phyloP scores from a whole-genome alignment of 2,888 invertebrate species.

The Miltochrista miniata region DNA sequence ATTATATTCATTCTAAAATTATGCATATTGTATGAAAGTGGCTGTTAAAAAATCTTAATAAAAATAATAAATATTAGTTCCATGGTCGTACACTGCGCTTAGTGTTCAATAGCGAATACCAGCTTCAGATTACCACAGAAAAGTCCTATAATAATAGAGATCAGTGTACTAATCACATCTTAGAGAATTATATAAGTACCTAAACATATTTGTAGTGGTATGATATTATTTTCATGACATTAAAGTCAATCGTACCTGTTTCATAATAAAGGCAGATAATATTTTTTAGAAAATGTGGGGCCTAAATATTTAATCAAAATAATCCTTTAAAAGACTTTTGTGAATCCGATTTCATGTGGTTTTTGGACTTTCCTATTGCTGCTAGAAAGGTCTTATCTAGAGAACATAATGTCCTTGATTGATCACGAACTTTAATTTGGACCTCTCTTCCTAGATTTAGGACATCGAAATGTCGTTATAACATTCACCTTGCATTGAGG shows the following conservation, averaged over 20 bases:
- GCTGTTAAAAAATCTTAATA: too few species aligned
- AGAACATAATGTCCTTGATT: conserved; percentile 10
- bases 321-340: conserved; percentile 33
- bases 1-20: too few species aligned
- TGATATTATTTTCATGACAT: conserved; percentile 65
- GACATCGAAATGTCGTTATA: background rate
- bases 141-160: too few species aligned
- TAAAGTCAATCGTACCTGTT: conserved; percentile 72
- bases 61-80: too few species aligned
- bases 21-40: too few species aligned
- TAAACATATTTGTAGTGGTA: conserved; percentile 41
- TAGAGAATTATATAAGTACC: conserved; percentile 34
- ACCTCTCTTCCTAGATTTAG: conserved; percentile 17
- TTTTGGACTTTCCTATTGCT: conserved; percentile 19
- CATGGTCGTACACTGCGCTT: too few species aligned
- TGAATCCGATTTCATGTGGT: conserved; percentile 31
- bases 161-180: conserved; percentile 23
- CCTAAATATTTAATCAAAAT: conserved; percentile 53
- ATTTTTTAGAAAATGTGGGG: conserved; percentile 58
- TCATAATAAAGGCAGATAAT: conserved; percentile 48
- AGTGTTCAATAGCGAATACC: too few species aligned
- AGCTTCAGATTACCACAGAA: too few species aligned
- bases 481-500: too few species aligned
- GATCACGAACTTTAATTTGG: conserved; percentile 5
- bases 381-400: conserved; percentile 30